Conservation (phyloP, 1,140 invertebrate species). For the Gyrodactylus salaris region DNA sequence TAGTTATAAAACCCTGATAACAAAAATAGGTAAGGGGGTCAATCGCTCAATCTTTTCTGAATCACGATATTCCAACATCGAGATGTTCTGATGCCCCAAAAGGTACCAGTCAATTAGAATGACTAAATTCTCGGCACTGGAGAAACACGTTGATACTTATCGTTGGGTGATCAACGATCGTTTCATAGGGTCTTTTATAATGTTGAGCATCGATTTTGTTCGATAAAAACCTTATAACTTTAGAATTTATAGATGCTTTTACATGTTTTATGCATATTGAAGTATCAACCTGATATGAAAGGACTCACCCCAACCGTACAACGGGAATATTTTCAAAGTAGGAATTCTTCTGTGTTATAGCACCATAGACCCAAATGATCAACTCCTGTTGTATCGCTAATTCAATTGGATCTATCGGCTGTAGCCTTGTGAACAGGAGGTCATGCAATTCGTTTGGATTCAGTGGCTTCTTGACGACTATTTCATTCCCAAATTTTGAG, state of each 20-base stretch:
- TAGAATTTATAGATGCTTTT: background rate
- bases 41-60: too few species aligned
- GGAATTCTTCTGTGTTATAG: conserved; percentile 57
- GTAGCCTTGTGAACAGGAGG: conserved; percentile 17
- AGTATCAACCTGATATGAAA: background rate
- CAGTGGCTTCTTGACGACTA: conserved; percentile 63
- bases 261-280: background rate
- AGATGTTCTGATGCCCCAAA: too few species aligned
- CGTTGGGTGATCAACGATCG: too few species aligned
- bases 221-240: background rate
- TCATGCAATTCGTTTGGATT: conserved; percentile 48
- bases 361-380: conserved; percentile 58
- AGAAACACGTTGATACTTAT: background rate
- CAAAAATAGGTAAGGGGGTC: too few species aligned
- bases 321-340: conserved; percentile 77
- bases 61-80: too few species aligned
- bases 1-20: too few species aligned
- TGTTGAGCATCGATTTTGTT: background rate
- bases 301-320: conserved; percentile 43
- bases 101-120: too few species aligned
- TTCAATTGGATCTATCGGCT: conserved; percentile 53
- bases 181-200: background rate
- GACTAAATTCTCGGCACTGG: background rate
- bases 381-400: conserved; percentile 82
- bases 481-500: conserved; percentile 58